Evolutionary conservation across 2,113 vertebrate species (phyloP).

Genomic region (Furnarius figulus): DNA sequence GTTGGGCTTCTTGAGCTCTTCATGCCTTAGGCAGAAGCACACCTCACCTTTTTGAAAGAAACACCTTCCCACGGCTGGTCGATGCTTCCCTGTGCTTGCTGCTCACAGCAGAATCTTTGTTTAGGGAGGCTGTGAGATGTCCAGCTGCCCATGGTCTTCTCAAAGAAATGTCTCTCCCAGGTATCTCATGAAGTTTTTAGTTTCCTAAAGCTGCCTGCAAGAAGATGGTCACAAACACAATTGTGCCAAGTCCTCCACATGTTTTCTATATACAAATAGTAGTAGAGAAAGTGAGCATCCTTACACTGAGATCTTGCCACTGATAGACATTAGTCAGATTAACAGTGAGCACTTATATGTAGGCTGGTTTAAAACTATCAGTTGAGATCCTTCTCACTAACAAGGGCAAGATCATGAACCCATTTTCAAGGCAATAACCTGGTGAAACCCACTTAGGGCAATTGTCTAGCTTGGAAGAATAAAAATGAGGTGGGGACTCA

Average conservation of each 20-base stretch:
- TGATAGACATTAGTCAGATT: accelerated
- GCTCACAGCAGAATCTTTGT: background rate
- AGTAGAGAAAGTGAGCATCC: background rate
- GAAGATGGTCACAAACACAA: background rate
- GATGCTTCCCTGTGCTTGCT: accelerated
- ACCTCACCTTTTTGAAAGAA: background rate
- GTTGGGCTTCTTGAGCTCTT: background rate
- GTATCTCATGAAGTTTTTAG: background rate
- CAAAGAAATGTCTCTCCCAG: background rate
- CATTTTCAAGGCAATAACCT: background rate
- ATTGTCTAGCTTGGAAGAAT: background rate
- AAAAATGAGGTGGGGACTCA: background rate
- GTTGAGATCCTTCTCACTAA: background rate
- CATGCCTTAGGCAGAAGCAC: background rate
- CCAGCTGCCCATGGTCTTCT: background rate
- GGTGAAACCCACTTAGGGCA: background rate
- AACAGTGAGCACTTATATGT: background rate
- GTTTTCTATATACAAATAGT: background rate
- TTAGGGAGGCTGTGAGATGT: background rate
- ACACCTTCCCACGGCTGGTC: accelerated
- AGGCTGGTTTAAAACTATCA: background rate
- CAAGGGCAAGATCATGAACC: background rate
- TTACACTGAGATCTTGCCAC: background rate
- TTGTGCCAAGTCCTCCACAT: background rate
- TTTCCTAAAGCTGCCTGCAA: background rate